phyloP scores from a whole-genome alignment of 2,797 vertebrate genomes.

The Jordanella pulchra region DNA sequence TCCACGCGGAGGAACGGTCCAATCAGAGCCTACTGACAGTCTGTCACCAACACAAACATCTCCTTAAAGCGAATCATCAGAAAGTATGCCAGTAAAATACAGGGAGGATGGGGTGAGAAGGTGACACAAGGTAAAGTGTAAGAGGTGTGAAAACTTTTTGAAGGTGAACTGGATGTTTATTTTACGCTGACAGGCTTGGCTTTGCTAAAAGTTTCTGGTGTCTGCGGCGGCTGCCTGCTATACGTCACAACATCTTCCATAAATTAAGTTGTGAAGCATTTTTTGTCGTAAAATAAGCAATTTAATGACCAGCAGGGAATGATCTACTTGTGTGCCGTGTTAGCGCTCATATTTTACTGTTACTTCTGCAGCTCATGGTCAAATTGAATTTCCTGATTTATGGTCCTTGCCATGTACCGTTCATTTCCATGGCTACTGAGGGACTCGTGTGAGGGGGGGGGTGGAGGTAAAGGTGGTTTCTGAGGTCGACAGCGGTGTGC shows the following conservation, averaged over 20 bases:
- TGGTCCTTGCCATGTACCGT: constrained; percentile 62
- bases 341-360: constrained; percentile 74
- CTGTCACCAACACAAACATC: too few relatives aligned
- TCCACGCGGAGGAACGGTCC: too few relatives aligned
- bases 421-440: constrained; percentile 76
- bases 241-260: constrained; percentile 2
- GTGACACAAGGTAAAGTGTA: too few relatives aligned
- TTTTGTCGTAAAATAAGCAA: constrained; percentile 49
- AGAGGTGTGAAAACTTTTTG: too few relatives aligned
- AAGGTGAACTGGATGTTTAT: not conserved
- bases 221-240: not conserved
- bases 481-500: constrained; percentile 72
- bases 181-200: not conserved
- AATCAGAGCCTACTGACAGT: too few relatives aligned
- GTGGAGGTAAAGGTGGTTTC: constrained; percentile 62
- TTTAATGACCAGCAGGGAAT: constrained; percentile 46
- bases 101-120: too few relatives aligned
- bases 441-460: constrained; percentile 13
- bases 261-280: constrained; percentile 34
- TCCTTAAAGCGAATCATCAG: too few relatives aligned
- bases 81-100: too few relatives aligned
- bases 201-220: constrained; percentile 1
- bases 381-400: constrained; percentile 83
- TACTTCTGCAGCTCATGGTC: constrained; percentile 73
- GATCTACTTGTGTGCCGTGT: constrained; percentile 71